Evolutionary conservation across 2,797 vertebrate genomes (phyloP).

Genomic region (Valencia hispanica): DNA sequence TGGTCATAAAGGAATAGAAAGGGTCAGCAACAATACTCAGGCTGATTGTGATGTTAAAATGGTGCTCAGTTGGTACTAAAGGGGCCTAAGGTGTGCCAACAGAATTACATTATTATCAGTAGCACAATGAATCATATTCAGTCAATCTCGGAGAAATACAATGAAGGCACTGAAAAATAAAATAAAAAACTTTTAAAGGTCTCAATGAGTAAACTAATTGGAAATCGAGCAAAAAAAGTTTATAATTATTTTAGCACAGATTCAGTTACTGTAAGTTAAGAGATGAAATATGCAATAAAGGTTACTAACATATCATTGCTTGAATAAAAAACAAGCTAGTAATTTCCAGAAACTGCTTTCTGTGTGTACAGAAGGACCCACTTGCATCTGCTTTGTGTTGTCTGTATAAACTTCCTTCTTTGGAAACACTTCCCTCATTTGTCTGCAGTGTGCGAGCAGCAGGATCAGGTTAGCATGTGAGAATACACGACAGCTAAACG

Average conservation of each 20-base stretch:
- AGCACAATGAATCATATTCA: too few relatives aligned
- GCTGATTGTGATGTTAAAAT: too few relatives aligned
- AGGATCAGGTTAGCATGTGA: neutral
- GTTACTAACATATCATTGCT: fast-evolving
- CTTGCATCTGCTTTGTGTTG: neutral
- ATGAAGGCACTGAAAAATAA: neutral
- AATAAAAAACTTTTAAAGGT: neutral
- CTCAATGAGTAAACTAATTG: neutral
- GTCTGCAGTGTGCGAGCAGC: constrained; percentile 20
- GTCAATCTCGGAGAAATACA: neutral
- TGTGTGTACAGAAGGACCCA: neutral
- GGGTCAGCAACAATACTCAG: too few relatives aligned
- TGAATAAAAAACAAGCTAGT: neutral
- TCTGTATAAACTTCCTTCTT: neutral
- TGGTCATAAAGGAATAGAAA: too few relatives aligned
- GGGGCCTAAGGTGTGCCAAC: too few relatives aligned
- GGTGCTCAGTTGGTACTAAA: too few relatives aligned
- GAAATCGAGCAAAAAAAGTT: neutral
- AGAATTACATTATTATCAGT: too few relatives aligned
- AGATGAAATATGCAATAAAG: neutral
- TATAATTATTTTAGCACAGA: neutral
- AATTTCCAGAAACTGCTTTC: neutral
- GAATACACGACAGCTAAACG: neutral
- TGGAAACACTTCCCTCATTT: neutral
- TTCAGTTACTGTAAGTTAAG: neutral